Conservation (phyloP, 1,140 invertebrate species). For the Paraescarpia echinospica region DNA sequence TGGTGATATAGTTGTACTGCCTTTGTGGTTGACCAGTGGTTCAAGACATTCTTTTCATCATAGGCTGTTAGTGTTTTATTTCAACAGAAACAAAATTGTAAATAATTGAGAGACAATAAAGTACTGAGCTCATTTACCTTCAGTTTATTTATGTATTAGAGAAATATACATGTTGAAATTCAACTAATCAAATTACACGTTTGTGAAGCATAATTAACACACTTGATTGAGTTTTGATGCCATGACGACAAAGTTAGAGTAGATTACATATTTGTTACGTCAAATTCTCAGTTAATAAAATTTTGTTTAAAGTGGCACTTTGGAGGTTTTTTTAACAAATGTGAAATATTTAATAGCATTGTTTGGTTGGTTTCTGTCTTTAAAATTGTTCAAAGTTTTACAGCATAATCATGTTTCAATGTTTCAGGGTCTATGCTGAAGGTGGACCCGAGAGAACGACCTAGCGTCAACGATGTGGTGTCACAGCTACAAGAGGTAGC, state of each 20-base stretch:
- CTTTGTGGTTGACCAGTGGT: no score
- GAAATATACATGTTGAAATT: neutral
- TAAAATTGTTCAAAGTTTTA: neutral
- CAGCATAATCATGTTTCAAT: neutral
- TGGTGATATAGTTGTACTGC: no score
- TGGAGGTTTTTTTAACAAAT: neutral
- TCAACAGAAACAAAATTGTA: neutral
- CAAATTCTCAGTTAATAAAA: neutral
- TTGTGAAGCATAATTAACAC: neutral
- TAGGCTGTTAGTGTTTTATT: neutral
- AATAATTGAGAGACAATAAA: neutral
- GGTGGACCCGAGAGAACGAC: conserved; percentile 76
- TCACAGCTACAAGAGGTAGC: conserved; percentile 85
- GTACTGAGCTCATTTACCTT: neutral
- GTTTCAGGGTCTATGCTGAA: conserved; percentile 74
- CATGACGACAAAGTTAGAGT: neutral
- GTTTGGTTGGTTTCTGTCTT: neutral
- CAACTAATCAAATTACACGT: neutral
- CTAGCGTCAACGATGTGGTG: conserved; percentile 75
- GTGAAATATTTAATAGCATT: neutral
- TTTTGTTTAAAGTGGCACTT: neutral
- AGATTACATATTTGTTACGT: conserved; percentile 2
- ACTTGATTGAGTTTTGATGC: neutral
- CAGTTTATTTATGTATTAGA: neutral
- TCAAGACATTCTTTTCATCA: neutral